Base-by-base conservation (phyloP, 2,797 vertebrate species). In the Corythornis leucogaster region DNA sequence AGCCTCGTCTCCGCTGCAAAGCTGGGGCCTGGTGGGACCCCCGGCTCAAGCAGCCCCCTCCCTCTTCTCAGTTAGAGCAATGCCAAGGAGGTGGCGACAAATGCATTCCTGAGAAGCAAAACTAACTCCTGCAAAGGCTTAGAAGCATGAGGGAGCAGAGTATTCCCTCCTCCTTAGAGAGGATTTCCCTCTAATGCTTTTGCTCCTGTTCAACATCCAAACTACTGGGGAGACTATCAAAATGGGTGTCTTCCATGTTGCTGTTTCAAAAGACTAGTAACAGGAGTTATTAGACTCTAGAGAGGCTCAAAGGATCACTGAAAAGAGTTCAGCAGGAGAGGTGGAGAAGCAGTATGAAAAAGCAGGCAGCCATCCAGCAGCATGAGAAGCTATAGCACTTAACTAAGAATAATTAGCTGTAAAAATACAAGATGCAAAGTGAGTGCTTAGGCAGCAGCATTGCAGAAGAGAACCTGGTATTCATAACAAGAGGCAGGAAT, bases 321-420 rank as follows among this genome's bases (percentile, higher is more conserved):
- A 50, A 64, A 43, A 71, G 78, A 70, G 24, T 71, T 74, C 35
- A 15, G 45, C 1, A 70, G 33, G 33, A 92, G 58, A 87, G 75
- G 22, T 7, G 11, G 45, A 84, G 70, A 61, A 74, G 46, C 15
- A 64, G 6, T 15, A 58, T 25, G 14, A 38, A 74, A 85, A 59
- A 74, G 9, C 51, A 90, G 71, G 68, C 70, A 87, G 50, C 53
- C 42, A 42, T 64, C 88, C 63, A 54, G 63, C 76, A 94, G 68
- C 43, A 25, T 38, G 50, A 85, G 71, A 67, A 89, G 24, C 12
- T 78, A 40, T 57, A 50, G 31, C 77, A 20, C 74, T 83, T 91
- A 75, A 87, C 64, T n/a, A 42, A 59, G 87, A 76, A 67, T 78
- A 95, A 88, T 85, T 92, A 91, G 35, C 77, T 95, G 51, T 42